A percentile compares a stretch with the other conserved stretches of the same genome.
phyloP scores from a whole-genome alignment of 2,888 invertebrate species.

The Aphrophora alni region DNA sequence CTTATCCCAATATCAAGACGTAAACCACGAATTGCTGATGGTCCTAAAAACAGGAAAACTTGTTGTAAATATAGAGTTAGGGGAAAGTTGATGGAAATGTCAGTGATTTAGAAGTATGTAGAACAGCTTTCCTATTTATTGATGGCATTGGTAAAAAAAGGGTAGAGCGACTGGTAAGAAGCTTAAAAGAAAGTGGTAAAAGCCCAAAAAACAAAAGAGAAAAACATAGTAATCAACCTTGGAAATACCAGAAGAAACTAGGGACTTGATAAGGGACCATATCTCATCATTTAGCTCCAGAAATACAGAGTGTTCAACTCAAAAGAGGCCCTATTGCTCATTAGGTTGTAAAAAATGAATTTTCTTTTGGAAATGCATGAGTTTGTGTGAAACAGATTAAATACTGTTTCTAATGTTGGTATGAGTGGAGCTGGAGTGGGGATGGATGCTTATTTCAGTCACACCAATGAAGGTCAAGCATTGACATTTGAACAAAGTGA shows the following conservation, averaged over 20 bases:
- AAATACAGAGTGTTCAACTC: too few species aligned
- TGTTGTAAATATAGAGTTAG: neutral
- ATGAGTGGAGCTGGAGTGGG: too few species aligned
- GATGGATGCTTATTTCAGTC: too few species aligned
- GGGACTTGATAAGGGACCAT: slow-evolving; percentile 2
- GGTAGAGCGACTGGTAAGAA: neutral
- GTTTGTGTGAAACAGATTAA: too few species aligned
- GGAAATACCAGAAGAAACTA: slow-evolving; percentile 3
- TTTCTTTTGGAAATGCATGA: too few species aligned
- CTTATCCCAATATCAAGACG: slow-evolving; percentile 3
- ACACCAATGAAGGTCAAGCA: too few species aligned
- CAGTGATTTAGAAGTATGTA: slow-evolving; percentile 11
- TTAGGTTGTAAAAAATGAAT: too few species aligned
- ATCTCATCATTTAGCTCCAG: neutral
- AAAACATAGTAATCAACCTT: neutral
- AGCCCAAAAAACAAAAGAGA: neutral
- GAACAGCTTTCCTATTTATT: neutral
- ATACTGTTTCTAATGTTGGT: too few species aligned
- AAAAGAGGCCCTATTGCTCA: too few species aligned
- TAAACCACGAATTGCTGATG: slow-evolving; percentile 8
- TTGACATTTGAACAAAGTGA: too few species aligned
- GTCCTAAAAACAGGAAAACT: neutral
- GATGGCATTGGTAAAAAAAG: neutral
- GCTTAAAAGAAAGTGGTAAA: slow-evolving; percentile 1
- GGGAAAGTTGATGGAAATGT: neutral